Evolutionary conservation across 2,888 invertebrate genomes (phyloP).

Genomic region (Cepaea hortensis): DNA sequence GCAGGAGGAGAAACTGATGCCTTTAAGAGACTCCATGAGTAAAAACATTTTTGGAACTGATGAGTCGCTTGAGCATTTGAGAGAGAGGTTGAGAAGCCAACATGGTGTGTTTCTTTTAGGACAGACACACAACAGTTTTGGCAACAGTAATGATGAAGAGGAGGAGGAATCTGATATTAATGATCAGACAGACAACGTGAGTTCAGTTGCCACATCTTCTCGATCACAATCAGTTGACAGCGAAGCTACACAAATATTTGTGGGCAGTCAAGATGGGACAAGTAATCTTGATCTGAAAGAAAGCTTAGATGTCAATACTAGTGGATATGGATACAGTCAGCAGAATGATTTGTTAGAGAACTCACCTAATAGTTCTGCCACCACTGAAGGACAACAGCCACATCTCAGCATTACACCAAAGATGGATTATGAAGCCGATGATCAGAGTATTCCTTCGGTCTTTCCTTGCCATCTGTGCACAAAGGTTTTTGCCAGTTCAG

Average conservation of each 20-base stretch:
- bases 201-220: slow-evolving; percentile 15
- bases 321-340: neutral
- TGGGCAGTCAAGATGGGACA: neutral
- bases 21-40: neutral
- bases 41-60: slow-evolving; percentile 30
- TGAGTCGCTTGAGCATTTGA: slow-evolving; percentile 36
- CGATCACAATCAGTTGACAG: slow-evolving; percentile 32
- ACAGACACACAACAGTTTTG: neutral
- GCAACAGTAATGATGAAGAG: neutral
- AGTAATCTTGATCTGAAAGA: neutral
- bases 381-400: neutral
- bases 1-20: neutral
- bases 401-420: neutral
- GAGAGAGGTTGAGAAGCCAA: slow-evolving; percentile 25
- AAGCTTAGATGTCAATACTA: neutral
- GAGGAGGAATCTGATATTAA: neutral
- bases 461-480: slow-evolving; percentile 46
- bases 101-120: slow-evolving; percentile 34
- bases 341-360: neutral
- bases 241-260: neutral
- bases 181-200: neutral
- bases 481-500: slow-evolving; percentile 42
- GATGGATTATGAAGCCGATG: slow-evolving; percentile 36
- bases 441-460: slow-evolving; percentile 32
- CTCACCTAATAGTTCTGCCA: neutral